Evolutionary conservation across 2,888 invertebrate genomes (phyloP), one percentile per base, ranked within the genome.

Genomic region (Deilephila elpenor): DNA sequence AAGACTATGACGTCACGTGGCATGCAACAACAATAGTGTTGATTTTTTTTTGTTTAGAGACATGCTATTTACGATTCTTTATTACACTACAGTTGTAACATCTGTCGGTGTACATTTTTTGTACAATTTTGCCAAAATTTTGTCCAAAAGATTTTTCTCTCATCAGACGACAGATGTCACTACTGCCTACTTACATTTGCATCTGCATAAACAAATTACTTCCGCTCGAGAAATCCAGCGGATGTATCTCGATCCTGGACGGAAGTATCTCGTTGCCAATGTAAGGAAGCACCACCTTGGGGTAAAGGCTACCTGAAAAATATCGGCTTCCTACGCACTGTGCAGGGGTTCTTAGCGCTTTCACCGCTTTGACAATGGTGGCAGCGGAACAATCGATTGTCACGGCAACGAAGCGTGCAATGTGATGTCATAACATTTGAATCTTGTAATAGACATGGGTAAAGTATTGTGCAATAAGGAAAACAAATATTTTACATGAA

Each of bases 241-340:
- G 74, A 34, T 81, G 81, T 53, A 76, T 73, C 76, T 81, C 79
- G 32, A 80, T 75, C 74, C 77, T 77, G 62, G 77, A 78, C 8
- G 79, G 81, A 8, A 80, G 74, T 29, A 79, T 73, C 60, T 74
- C 75, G 75, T 75, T 73, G 70, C 78, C 77, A 25, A 80, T 76
- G 76, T 80, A 80, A 72, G 78, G 81, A 2, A 75, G 74, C 56
- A 81, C 71, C 72, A 62, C 77, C 73, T 78, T 75, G 67, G 79
- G 80, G 75, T 80, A 80, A 74, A 78, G 77, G 72, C 80, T 81
- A 79, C 74, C 81, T 81, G 80, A 73, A 81, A 80, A 76, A 79
- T 76, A 70, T 73, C 61, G 74, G 77, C 75, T 67, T 77, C 78
- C 78, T 74, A 77, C 77, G 72, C 25, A 29, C 59, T 29, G 44